phyloP scores from a whole-genome alignment of 2,888 invertebrate species.

The Serripes groenlandicus region DNA sequence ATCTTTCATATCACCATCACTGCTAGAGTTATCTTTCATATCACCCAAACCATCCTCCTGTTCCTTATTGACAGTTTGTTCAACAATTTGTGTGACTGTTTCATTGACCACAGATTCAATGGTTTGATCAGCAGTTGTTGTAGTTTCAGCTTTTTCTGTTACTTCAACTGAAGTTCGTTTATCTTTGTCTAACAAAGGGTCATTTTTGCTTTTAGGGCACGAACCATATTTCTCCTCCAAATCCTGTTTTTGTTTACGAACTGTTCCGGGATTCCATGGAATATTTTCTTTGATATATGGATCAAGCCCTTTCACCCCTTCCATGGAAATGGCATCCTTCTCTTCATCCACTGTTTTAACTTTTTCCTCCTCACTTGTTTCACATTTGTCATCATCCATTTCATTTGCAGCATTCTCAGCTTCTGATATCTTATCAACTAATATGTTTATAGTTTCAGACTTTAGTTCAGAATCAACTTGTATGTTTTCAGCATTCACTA shows the following conservation, averaged over 20 bases:
- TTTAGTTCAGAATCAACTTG: background rate
- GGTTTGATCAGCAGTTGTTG: constrained; percentile 10
- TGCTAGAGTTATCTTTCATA: background rate
- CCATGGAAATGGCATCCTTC: background rate
- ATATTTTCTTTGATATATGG: constrained; percentile 89
- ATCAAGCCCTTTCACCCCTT: constrained; percentile 20
- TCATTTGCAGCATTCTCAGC: background rate
- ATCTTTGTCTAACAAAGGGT: constrained; percentile 51
- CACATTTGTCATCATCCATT: background rate
- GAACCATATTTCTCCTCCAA: constrained; percentile 88
- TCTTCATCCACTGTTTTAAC: constrained; percentile 19
- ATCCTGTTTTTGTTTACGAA: constrained; percentile 89
- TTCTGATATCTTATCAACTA: constrained; percentile 10
- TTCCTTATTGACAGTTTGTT: constrained; percentile 10
- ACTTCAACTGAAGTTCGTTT: constrained; percentile 16
- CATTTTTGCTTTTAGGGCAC: constrained; percentile 23
- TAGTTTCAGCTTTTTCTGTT: constrained; percentile 8
- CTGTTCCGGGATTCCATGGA: constrained; percentile 91
- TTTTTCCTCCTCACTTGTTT: background rate
- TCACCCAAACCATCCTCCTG: too few species aligned
- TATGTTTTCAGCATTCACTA: background rate
- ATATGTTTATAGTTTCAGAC: background rate
- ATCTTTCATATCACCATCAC: constrained; percentile 18
- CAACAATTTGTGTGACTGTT: background rate
- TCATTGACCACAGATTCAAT: background rate